Base-by-base conservation (phyloP, 92 coral and sea anemone species). In the Zoanthus sociatus region DNA sequence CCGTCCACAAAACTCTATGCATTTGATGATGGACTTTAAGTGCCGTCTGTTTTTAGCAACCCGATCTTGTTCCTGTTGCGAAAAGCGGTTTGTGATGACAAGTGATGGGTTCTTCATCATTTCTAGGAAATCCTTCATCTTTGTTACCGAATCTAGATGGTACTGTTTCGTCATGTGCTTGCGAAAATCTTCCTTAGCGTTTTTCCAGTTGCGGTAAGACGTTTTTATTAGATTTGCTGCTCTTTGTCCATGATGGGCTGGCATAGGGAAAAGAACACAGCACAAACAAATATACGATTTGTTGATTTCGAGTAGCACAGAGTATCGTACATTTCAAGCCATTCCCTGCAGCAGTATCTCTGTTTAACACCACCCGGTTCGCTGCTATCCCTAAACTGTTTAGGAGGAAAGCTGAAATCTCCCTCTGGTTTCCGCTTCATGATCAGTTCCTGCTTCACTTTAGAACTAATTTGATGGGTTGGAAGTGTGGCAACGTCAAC, bases 321-420 rank as follows among this genome's bases (percentile, higher is more conserved):
- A 77, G 90, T 86, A 77, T 90, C 90, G 53, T 78, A 90, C 92
- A 78, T 86, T 46, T 86, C 68, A 50, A 90, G 60, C 92, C 92
- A 90, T 53, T 78, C 83, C n/a, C 90, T 74, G n/a, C 46, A 86
- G 50, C 92, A 90, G 76, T 84, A 77, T 78, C 92, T 47, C 86
- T 89, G 89, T 15, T 78, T 89, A 77, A 85, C 89, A 58, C 92
- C 92, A 70, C 79, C 84, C 73, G 48, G 77, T 73, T 90, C 89
- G 15, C 84, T 89, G 63, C 88, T 89, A 60, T 89, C 91, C 77
- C 73, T 88, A 78, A 73, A 89, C 81, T 84, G 78, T 68, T 48
- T 83, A 14, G 83, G 78, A 7, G 86, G 92, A 51, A 89, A 89
- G 50, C 63, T 77, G 68, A 89, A 89, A 73, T 82, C 91, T 37